These are phyloP conservation scores for Chironomus tepperi DNA, from an alignment of 1,140 invertebrate genomes.

Conservation along the genomic window DNA sequence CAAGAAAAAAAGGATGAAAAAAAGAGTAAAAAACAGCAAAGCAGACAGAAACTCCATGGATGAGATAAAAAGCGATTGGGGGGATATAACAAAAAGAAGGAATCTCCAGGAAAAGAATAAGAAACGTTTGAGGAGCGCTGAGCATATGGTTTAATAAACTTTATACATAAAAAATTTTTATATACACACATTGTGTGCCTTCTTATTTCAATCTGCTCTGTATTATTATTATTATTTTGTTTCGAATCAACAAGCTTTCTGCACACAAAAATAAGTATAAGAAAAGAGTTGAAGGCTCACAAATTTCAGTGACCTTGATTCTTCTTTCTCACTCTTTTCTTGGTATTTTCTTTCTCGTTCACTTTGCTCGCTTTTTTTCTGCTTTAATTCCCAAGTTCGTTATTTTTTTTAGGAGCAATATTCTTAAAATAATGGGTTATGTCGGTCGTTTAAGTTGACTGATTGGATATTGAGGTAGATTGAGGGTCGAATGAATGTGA, in stretches of 20 bases:
- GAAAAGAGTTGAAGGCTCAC: neutral
- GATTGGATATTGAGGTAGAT: too few species aligned
- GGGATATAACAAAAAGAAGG: neutral
- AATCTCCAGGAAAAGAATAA: neutral
- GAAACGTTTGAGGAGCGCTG: neutral
- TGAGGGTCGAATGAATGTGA: too few species aligned
- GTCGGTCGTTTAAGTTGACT: too few species aligned
- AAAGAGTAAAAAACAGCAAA: neutral
- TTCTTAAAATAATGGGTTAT: too few species aligned
- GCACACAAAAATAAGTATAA: too few species aligned
- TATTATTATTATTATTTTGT: neutral
- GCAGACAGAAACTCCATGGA: neutral
- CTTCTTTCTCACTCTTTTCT: neutral
- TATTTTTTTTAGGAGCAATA: neutral
- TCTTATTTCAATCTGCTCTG: neutral
- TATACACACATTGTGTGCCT: neutral
- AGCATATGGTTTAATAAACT: neutral
- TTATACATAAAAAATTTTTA: neutral
- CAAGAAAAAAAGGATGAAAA: neutral
- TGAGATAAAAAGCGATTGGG: neutral
- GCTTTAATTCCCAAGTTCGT: neutral
- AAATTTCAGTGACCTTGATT: constrained; percentile 13
- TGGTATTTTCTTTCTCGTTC: neutral
- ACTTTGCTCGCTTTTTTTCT: neutral
- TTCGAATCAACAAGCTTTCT: neutral